These are phyloP conservation scores for Chrysolina oricalcia DNA, from an alignment of 2,888 invertebrate genomes.

Conservation along the genomic window DNA sequence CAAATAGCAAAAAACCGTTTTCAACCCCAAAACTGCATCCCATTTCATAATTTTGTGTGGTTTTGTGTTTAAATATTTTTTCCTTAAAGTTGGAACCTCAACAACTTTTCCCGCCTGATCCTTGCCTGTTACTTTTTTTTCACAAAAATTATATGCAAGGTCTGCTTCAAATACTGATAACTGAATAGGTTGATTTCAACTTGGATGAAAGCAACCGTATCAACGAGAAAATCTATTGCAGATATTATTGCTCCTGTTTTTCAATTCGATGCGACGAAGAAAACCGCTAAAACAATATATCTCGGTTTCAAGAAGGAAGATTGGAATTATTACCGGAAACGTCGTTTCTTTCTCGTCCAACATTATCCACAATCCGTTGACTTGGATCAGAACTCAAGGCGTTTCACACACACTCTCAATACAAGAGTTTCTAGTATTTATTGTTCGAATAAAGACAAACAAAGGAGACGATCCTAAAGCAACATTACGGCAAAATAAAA, in stretches of 20 bases:
- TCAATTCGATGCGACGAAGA: neutral
- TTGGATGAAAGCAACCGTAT: too few species aligned
- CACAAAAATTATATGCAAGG: too few species aligned
- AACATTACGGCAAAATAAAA: conserved; percentile 16
- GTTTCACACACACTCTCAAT: conserved; percentile 11
- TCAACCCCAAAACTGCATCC: too few species aligned
- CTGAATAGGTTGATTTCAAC: too few species aligned
- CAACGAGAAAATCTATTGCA: neutral
- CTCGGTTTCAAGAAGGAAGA: neutral
- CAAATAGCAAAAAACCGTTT: too few species aligned
- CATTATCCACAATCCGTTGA: conserved; percentile 2
- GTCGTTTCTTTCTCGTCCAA: neutral
- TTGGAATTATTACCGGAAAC: neutral
- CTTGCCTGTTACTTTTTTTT: too few species aligned
- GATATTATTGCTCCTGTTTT: neutral
- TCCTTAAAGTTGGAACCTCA: too few species aligned
- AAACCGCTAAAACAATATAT: neutral
- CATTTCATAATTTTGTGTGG: too few species aligned
- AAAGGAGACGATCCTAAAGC: conserved; percentile 22
- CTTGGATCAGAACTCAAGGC: neutral
- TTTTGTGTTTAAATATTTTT: too few species aligned
- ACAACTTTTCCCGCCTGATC: too few species aligned
- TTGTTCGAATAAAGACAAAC: conserved; percentile 21
- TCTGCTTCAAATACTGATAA: too few species aligned
- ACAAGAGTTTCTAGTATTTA: conserved; percentile 21